A percentile compares a stretch with the other conserved stretches of the same genome.
phyloP scores from a whole-genome alignment of 2,113 vertebrate genomes.

The Myodes glareolus region DNA sequence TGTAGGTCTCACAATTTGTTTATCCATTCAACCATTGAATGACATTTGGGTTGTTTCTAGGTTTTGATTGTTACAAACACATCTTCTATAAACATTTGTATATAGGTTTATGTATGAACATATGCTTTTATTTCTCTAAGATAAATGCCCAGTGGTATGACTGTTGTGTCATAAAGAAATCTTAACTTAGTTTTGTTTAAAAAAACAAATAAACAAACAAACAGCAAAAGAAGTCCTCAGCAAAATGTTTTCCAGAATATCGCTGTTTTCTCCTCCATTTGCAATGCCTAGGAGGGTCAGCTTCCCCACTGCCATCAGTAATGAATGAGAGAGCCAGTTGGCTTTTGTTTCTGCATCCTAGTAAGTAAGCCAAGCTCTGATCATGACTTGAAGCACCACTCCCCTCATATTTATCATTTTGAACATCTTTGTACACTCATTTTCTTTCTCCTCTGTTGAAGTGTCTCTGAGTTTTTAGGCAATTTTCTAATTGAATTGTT shows the following conservation, averaged over 20 bases:
- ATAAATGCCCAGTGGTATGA: background rate
- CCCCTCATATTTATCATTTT: background rate
- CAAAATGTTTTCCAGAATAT: background rate
- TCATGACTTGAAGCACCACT: background rate
- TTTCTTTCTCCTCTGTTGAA: background rate
- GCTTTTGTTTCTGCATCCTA: background rate
- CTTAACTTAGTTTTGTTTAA: background rate
- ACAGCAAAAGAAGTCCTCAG: background rate
- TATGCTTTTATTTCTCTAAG: background rate
- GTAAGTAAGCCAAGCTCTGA: background rate
- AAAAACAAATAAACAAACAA: background rate
- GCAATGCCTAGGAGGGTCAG: fast-evolving
- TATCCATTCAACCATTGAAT: background rate
- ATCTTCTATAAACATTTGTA: background rate
- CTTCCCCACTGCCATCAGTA: background rate
- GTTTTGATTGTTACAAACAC: background rate
- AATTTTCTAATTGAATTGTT: background rate
- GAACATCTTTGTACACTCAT: background rate
- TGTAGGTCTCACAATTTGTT: background rate
- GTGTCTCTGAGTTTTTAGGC: background rate
- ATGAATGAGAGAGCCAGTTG: background rate
- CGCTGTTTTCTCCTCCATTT: background rate
- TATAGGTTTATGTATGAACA: background rate
- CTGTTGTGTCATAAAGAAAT: background rate
- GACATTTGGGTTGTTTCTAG: background rate